Base-by-base conservation (phyloP, 1,140 invertebrate species). In the Antheraea mylitta region DNA sequence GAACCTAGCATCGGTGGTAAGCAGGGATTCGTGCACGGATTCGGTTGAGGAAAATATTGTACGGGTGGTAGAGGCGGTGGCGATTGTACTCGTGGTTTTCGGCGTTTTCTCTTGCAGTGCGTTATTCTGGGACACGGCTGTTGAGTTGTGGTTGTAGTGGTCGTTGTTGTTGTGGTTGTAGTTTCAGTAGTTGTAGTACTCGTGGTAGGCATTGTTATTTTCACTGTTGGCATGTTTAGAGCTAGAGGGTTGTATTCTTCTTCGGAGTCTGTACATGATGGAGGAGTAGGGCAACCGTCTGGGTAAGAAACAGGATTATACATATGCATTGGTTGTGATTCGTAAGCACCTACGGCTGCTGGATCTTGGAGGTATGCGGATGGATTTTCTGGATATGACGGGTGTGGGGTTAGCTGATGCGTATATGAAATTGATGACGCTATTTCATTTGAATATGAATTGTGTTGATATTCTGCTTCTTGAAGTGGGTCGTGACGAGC, bases 201-300 rank as follows among this genome's bases (percentile, higher is more conserved):
- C 11, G 48, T n/a, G 3, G 45, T 53, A 53, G 45, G 0, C 1
- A 53, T 9, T 16, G 11, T 53, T 53, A 16, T 53, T 53, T 16
- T 53, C 16, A 11, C 45, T 16, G 10, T 53, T 10, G 7, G 45
- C 10, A 61, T 36, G 22, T 5, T 61, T 11, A 61, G 60, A 8
- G 18, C 9, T 61, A 30, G 18, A 16, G 53, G 65, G 18, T 7
- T 10, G 16, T 36, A 18, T 9, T 71, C 59, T 10, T 53, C 45
- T 9, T 79, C 73, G 0, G 67, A 58, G 0, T 76, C 74, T 0
- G 72, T 64, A 63, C 81, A 80, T 3, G 62, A 58, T 11, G 76
- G 74, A 7, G 75, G 72, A 11, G 75, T 70, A 18, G 75, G 75
- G 58, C 83, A 85, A 19, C 13, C 18, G 8, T 70, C 77, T 16